Percentiles rank a stretch among this genome's conserved stretches.
Evolutionary conservation across 1,140 invertebrate genomes (phyloP).

Genomic region (Littorina saxatilis): DNA sequence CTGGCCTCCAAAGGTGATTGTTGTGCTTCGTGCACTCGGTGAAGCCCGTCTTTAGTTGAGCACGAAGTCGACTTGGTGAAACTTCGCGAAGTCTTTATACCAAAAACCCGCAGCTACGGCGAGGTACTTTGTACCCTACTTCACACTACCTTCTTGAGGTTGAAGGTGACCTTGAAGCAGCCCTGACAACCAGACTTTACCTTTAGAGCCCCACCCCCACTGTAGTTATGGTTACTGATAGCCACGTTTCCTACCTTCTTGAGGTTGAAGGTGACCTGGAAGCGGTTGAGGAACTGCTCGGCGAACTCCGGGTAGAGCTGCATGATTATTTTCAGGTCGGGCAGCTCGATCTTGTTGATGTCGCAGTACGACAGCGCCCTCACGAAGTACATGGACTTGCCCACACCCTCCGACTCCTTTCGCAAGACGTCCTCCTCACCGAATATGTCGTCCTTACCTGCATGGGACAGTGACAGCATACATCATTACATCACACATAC

Average conservation of each 20-base stretch:
- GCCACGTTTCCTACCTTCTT: slow-evolving; percentile 62
- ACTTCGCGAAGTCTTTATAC: no score
- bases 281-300: slow-evolving; percentile 69
- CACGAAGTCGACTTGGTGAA: background rate
- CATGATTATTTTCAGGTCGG: slow-evolving; percentile 72
- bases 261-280: slow-evolving; percentile 75
- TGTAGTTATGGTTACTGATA: no score
- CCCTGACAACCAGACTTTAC: slow-evolving; percentile 8
- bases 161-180: slow-evolving; percentile 74
- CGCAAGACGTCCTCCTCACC: slow-evolving; percentile 68
- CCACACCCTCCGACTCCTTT: slow-evolving; percentile 55
- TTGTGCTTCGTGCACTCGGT: no score
- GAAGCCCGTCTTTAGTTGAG: no score
- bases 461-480: no score
- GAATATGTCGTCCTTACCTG: slow-evolving; percentile 75
- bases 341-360: slow-evolving; percentile 75
- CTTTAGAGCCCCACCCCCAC: slow-evolving; percentile 11
- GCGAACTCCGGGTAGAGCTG: slow-evolving; percentile 76
- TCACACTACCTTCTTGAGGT: slow-evolving; percentile 71
- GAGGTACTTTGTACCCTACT: no score
- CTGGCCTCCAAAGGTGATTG: no score
- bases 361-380: slow-evolving; percentile 74
- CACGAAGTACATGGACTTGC: slow-evolving; percentile 73
- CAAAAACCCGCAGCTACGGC: no score
- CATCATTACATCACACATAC: no score